Percentiles rank a stretch among this genome's conserved stretches.
These are phyloP conservation scores for Aphis gossypii DNA, from an alignment of 1,140 invertebrate species.

Conservation along the genomic window DNA sequence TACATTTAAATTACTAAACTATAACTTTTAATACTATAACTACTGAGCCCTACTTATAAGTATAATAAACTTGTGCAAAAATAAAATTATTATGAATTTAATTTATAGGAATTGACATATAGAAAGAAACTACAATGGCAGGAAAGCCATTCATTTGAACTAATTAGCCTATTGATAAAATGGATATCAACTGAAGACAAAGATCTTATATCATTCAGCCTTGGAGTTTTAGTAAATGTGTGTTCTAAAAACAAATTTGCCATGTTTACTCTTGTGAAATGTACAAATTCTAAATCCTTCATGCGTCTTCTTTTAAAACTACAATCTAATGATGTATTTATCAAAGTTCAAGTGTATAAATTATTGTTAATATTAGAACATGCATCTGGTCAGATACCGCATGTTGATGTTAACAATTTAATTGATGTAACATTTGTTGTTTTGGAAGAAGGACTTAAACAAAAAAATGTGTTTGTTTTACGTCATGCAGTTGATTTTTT, in stretches of 20 bases:
- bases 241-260: constrained; percentile 52
- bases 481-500: constrained; percentile 46
- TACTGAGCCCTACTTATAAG: background rate
- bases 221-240: constrained; percentile 47
- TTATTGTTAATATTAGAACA: constrained; percentile 39
- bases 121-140: constrained; percentile 17
- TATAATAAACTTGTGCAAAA: background rate
- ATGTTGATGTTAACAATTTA: constrained; percentile 43
- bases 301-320: constrained; percentile 40
- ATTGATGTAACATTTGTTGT: constrained; percentile 44
- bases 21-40: background rate
- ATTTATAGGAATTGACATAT: constrained; percentile 47
- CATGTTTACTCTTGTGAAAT: constrained; percentile 27
- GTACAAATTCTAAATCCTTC: constrained; percentile 45
- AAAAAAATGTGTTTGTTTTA: constrained; percentile 27
- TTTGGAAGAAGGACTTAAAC: constrained; percentile 55
- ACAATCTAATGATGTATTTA: constrained; percentile 45
- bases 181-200: constrained; percentile 53
- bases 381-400: constrained; percentile 36
- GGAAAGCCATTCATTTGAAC: constrained; percentile 35
- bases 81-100: background rate
- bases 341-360: constrained; percentile 47
- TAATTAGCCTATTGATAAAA: constrained; percentile 33
- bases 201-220: constrained; percentile 20
- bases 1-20: background rate